Evolutionary conservation across 2,888 invertebrate genomes (phyloP).

Genomic region (Lochmaea crataegi): DNA sequence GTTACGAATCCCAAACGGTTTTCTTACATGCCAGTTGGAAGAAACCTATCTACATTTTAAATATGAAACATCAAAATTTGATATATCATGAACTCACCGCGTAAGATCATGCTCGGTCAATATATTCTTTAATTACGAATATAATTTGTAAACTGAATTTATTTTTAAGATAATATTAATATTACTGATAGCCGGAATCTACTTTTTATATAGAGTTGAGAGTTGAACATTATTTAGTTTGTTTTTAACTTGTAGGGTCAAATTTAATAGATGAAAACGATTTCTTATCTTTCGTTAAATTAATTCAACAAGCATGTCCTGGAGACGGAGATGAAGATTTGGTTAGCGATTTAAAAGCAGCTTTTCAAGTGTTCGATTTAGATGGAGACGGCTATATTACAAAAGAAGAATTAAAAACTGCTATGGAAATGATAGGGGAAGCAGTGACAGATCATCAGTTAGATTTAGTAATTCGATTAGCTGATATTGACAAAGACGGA

Average conservation of each 20-base stretch:
- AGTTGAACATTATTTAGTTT: neutral
- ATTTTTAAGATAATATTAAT: too few species aligned
- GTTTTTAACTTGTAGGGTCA: slow-evolving; percentile 69
- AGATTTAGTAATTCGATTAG: slow-evolving; percentile 78
- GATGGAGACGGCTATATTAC: slow-evolving; percentile 92
- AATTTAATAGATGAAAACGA: slow-evolving; percentile 82
- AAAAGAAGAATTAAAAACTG: slow-evolving; percentile 79
- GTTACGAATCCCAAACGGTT: too few species aligned
- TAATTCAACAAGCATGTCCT: slow-evolving; percentile 77
- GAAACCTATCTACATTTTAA: too few species aligned
- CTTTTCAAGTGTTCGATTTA: slow-evolving; percentile 90
- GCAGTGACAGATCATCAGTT: slow-evolving; percentile 80
- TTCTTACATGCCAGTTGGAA: too few species aligned
- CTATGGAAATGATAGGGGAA: slow-evolving; percentile 87
- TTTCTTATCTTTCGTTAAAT: slow-evolving; percentile 81
- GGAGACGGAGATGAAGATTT: slow-evolving; percentile 72
- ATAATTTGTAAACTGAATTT: too few species aligned
- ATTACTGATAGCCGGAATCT: too few species aligned
- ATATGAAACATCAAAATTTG: too few species aligned
- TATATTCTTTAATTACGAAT: too few species aligned
- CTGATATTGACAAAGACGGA: slow-evolving; percentile 84
- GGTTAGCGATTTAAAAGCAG: slow-evolving; percentile 85
- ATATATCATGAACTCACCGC: too few species aligned
- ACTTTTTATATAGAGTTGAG: neutral
- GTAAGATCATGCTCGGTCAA: too few species aligned